These are phyloP conservation scores for Peromyscus melanophrys DNA, from an alignment of 2,797 vertebrate species.

Conservation along the genomic window DNA sequence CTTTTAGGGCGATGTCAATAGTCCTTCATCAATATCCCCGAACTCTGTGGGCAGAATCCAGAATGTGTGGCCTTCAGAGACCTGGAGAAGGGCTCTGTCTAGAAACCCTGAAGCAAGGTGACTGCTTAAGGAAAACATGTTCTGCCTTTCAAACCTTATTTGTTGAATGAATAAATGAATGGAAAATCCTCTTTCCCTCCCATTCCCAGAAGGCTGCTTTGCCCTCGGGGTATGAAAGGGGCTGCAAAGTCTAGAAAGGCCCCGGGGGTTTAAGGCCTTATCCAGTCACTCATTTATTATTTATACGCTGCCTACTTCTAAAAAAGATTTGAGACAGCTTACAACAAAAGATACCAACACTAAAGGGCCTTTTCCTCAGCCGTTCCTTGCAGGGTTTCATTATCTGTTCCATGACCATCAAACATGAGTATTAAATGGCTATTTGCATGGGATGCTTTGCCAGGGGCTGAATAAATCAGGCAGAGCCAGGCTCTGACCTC, in stretches of 20 bases:
- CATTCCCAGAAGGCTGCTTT: conserved; percentile 54
- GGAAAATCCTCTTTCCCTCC: conserved; percentile 6
- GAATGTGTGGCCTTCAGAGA: conserved; percentile 46
- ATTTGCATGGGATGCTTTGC: conserved; percentile 76
- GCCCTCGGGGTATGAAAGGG: not conserved
- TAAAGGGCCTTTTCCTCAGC: conserved; percentile 59
- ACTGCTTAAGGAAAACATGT: conserved; percentile 47
- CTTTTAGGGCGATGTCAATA: not conserved
- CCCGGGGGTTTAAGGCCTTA: conserved; percentile 27
- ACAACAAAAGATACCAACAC: conserved; percentile 72
- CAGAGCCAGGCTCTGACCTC: conserved; percentile 61
- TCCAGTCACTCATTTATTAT: conserved; percentile 68
- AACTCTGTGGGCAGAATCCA: conserved; percentile 47
- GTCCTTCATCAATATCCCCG: conserved; percentile 37
- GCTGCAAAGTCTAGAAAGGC: not conserved
- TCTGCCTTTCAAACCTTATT: conserved; percentile 58
- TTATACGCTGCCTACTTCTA: conserved; percentile 67
- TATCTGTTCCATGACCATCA: conserved; percentile 76
- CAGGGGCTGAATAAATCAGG: conserved; percentile 74
- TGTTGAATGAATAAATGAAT: conserved; percentile 71
- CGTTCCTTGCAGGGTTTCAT: conserved; percentile 73
- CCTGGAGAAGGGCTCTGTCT: not conserved
- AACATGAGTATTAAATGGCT: conserved; percentile 74
- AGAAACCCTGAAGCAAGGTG: conserved; percentile 58
- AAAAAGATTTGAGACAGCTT: conserved; percentile 60